A percentile compares a stretch with the other conserved stretches of the same genome.
phyloP scores from a whole-genome alignment of 2,888 invertebrate species.

The Meiosimyza platycephala region DNA sequence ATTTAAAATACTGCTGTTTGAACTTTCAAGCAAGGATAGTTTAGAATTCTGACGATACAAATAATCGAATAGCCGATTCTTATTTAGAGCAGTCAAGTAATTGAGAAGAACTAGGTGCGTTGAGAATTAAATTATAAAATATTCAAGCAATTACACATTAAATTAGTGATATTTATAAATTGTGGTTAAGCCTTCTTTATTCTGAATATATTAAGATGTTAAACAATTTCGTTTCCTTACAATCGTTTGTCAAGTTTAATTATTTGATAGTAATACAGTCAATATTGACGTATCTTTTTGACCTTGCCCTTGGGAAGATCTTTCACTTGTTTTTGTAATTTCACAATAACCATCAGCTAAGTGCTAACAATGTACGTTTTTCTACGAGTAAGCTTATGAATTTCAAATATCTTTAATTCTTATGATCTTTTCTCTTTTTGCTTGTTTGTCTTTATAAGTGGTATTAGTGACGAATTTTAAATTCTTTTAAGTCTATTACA shows the following conservation, averaged over 20 bases:
- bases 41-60: no score
- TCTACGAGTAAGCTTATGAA: slow-evolving; percentile 22
- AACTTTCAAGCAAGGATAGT: neutral
- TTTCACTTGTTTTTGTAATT: neutral
- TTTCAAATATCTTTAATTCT: slow-evolving; percentile 19
- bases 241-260: slow-evolving; percentile 7
- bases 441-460: slow-evolving; percentile 17
- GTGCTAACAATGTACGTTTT: slow-evolving; percentile 25
- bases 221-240: slow-evolving; percentile 11
- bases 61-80: no score
- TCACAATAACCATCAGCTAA: slow-evolving; percentile 24
- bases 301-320: neutral
- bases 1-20: neutral
- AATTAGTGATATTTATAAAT: slow-evolving; percentile 27
- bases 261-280: slow-evolving; percentile 3
- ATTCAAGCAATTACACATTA: no score
- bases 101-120: no score
- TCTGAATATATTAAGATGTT: slow-evolving; percentile 28
- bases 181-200: slow-evolving; percentile 38
- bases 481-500: slow-evolving; percentile 32
- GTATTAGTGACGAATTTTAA: slow-evolving; percentile 20
- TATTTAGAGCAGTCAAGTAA: no score
- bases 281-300: slow-evolving; percentile 2
- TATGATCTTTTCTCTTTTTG: no score
- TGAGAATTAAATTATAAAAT: neutral